Percentiles rank a stretch among this genome's conserved stretches.
Conservation (phyloP, 1,140 invertebrate species). For the Tribolium castaneum region DNA sequence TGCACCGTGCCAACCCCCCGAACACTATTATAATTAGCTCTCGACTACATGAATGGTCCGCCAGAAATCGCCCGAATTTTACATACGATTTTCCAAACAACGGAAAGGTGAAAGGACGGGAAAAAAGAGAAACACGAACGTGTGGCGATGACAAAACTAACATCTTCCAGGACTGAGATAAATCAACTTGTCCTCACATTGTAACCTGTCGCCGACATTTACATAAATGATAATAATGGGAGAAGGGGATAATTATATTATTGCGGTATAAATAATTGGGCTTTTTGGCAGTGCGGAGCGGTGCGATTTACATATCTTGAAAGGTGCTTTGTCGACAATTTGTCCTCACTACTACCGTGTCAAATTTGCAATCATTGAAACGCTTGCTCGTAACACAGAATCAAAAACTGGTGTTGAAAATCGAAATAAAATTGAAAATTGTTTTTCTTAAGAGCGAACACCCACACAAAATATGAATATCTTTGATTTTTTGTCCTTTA, state of each 20-base stretch:
- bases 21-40: slow-evolving; percentile 61
- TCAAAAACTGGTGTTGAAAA: too few species aligned
- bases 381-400: too few species aligned
- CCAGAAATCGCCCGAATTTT: background rate
- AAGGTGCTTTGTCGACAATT: background rate
- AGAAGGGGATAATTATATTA: background rate
- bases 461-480: too few species aligned
- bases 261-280: background rate
- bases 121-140: background rate
- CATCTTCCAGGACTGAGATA: background rate
- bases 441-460: too few species aligned
- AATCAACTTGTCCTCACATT: background rate
- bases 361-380: too few species aligned
- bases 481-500: too few species aligned
- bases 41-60: slow-evolving; percentile 37
- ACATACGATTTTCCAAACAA: background rate
- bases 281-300: background rate
- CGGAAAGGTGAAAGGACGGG: background rate
- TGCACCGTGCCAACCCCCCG: slow-evolving; percentile 58
- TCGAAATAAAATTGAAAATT: too few species aligned
- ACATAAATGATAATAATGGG: background rate
- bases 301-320: background rate
- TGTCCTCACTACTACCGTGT: background rate
- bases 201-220: background rate
- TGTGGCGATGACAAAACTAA: background rate